Percentiles rank a stretch among this genome's conserved stretches.
These are phyloP conservation scores for Lophotriccus pileatus DNA, from an alignment of 2,797 vertebrate genomes.

Conservation along the genomic window DNA sequence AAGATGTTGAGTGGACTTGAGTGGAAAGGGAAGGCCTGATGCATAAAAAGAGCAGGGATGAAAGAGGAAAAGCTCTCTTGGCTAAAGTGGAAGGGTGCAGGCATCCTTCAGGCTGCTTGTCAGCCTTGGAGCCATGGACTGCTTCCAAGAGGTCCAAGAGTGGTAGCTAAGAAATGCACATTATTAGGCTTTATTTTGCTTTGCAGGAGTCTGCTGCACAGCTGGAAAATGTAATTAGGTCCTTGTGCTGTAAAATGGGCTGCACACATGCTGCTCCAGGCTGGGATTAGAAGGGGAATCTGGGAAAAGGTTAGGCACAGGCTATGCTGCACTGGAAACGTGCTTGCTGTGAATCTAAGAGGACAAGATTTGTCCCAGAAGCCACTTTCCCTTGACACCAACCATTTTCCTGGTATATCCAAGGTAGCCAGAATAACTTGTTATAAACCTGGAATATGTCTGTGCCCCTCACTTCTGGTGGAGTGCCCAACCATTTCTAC, in stretches of 20 bases:
- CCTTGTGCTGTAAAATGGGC: slow-evolving; percentile 38
- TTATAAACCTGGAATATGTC: neutral
- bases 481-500: neutral
- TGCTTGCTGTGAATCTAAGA: neutral
- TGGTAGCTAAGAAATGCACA: slow-evolving; percentile 23
- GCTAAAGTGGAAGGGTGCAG: neutral
- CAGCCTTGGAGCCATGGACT: neutral
- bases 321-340: neutral
- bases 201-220: slow-evolving; percentile 10
- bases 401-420: neutral
- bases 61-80: neutral
- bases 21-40: neutral
- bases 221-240: slow-evolving; percentile 56
- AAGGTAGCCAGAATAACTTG: neutral
- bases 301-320: neutral
- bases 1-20: neutral
- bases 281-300: slow-evolving; percentile 1
- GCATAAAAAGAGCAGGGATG: neutral
- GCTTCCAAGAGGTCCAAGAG: slow-evolving; percentile 20
- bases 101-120: neutral
- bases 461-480: neutral
- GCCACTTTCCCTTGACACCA: neutral
- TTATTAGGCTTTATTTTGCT: slow-evolving; percentile 36
- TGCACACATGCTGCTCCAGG: slow-evolving; percentile 12
- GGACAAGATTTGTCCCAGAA: neutral